Evolutionary conservation across 2,888 invertebrate species (phyloP), one percentile per base, ranked within the genome.

Genomic region (Cantharis rufa): DNA sequence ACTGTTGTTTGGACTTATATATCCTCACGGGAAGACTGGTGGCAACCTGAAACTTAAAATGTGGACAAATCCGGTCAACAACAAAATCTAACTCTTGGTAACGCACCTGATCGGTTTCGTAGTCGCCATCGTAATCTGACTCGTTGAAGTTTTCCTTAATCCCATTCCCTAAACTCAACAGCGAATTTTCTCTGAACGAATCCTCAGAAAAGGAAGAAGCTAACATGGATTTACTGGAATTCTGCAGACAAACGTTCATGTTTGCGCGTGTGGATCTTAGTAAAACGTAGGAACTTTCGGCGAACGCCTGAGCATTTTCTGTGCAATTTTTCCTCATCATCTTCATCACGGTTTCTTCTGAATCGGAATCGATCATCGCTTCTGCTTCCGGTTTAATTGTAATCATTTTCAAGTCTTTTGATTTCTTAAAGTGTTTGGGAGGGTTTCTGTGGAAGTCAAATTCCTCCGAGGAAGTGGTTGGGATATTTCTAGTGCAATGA

Each of bases 1-100:
- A 13, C 32, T 75, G 75, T 18, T 70, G 70, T 15, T 16, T 63
- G 0, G 78, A 78, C 21, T 73, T 73, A 27, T 63, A 75, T 15
- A 48, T 24, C 4, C 32, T 18, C 15, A 48, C 18, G 2, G 78
- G 73, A 10, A 66, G 18, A 13, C 18, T 32, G 16, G 72, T 5
- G 1, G 32, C 15, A 4, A 66, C 1, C 78, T 78, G 62, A 66
- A 76, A 75, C 9, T 24, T 21, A 4, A 71, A 16, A 5, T n/a
- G 7, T 7, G 13, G 4, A n/a, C n/a, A 21, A 21, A 4, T 21
- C 0, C 3, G 4, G 4, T 4, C 2, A 18, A 9, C 7, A 24
- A 4, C 24, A 21, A 21, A 21, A 21, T 24, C 1, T 9, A 9
- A 5, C 24, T 24, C 24, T 24, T 24, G 9, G 24, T 24, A 48